Conservation (phyloP, 2,113 vertebrate species). For the Amblyornis subalaris region DNA sequence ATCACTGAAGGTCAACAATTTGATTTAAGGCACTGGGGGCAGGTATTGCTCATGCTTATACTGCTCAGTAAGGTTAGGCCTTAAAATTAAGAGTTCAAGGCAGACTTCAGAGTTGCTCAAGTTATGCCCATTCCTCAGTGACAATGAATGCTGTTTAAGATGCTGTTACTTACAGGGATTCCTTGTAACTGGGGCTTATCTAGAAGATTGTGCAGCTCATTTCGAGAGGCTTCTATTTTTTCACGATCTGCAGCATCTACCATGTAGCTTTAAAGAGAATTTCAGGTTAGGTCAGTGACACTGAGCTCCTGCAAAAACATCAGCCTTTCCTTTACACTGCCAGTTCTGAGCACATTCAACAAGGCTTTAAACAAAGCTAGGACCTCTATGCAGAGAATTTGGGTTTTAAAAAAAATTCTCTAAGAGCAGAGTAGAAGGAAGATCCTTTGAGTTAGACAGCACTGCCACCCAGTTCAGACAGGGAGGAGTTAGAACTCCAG, state of each 20-base stretch:
- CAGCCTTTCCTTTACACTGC: not conserved
- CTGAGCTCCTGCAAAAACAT: not conserved
- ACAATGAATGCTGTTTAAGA: not conserved
- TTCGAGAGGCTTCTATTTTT: conserved; percentile 96
- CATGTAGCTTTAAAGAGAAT: conserved; percentile 86
- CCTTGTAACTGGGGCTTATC: conserved; percentile 98
- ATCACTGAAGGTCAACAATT: not conserved
- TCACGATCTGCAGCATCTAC: conserved; percentile 97
- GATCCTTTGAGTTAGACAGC: not conserved
- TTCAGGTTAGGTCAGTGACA: conserved; percentile 9
- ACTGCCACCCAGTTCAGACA: not conserved
- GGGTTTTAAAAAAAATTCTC: not conserved
- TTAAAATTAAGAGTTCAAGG: not conserved
- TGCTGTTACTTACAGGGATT: conserved; percentile 87
- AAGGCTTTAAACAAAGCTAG: not conserved
- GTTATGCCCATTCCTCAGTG: not conserved
- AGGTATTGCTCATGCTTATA: not conserved
- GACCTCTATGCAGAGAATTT: not conserved
- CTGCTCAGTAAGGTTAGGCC: not conserved
- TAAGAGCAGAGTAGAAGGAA: not conserved
- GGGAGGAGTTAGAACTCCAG: not conserved
- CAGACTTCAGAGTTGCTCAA: not conserved
- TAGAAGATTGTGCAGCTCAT: conserved; percentile 97
- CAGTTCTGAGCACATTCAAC: not conserved
- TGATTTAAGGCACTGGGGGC: not conserved